Evolutionary conservation across 2,888 invertebrate species (phyloP).

Genomic region (Linnaemya tessellans): DNA sequence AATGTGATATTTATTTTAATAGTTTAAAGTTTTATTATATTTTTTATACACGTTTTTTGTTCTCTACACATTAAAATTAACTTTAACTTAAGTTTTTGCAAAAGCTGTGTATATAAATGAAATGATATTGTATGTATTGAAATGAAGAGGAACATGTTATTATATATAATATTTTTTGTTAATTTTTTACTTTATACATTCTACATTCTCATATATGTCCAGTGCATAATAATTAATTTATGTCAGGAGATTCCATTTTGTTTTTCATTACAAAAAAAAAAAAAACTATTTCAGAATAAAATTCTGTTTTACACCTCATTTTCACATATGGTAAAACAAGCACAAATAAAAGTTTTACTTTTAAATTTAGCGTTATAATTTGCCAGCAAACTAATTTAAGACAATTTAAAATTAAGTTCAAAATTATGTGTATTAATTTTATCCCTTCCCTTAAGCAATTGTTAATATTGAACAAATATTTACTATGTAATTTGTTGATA

Average conservation of each 20-base stretch:
- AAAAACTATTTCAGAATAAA: constrained; percentile 31
- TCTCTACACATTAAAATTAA: constrained; percentile 10
- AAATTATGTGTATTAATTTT: neutral
- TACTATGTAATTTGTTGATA: constrained; percentile 4
- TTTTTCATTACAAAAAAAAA: neutral
- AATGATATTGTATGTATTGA: neutral
- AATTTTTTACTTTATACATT: constrained; percentile 15
- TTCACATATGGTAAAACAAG: constrained; percentile 36
- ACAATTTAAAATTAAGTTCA: constrained; percentile 30
- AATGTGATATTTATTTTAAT: constrained; percentile 64
- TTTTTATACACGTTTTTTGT: constrained; percentile 23
- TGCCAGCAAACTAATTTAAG: constrained; percentile 28
- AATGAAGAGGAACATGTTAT: neutral
- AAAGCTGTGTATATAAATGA: constrained; percentile 28
- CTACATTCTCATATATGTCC: constrained; percentile 62
- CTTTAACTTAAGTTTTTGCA: constrained; percentile 12
- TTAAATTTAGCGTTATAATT: constrained; percentile 22
- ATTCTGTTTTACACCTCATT: constrained; percentile 55
- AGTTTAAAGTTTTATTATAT: constrained; percentile 25
- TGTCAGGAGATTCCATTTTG: constrained; percentile 42
- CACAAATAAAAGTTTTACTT: constrained; percentile 62
- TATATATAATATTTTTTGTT: constrained; percentile 19
- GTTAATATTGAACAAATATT: constrained; percentile 47
- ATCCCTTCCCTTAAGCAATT: constrained; percentile 48
- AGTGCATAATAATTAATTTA: constrained; percentile 9